These are phyloP conservation scores for Dinoponera quadriceps DNA, from an alignment of 1,140 invertebrate species.

Conservation along the genomic window DNA sequence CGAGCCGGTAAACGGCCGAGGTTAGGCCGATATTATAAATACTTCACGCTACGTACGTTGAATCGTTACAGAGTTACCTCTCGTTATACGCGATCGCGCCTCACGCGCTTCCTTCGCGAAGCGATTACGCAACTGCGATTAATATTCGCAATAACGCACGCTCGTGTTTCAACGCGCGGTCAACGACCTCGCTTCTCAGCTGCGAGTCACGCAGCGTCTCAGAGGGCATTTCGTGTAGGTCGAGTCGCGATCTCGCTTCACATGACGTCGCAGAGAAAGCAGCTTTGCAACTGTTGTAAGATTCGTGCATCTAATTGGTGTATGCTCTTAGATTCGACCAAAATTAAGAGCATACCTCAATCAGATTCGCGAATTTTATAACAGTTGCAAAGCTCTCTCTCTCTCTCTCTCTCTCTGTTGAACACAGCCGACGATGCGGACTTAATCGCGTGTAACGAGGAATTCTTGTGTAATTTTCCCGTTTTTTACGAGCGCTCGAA, in stretches of 20 bases:
- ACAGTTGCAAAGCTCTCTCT: too few relatives aligned
- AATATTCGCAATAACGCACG: constrained; percentile 21
- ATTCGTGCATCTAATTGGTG: too few relatives aligned
- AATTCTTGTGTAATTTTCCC: constrained; percentile 24
- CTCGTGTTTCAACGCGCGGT: background rate
- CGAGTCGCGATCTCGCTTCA: background rate
- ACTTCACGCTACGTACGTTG: constrained; percentile 12
- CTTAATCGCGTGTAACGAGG: constrained; percentile 22
- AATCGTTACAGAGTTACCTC: constrained; percentile 3
- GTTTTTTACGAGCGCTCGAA: constrained; percentile 15
- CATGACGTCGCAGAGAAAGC: too few relatives aligned
- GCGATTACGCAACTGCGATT: constrained; percentile 26
- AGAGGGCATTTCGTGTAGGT: background rate
- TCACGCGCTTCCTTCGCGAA: background rate
- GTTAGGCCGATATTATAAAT: constrained; percentile 46
- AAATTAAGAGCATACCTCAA: too few relatives aligned
- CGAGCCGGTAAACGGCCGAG: background rate
- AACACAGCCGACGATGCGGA: too few relatives aligned
- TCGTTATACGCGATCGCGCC: constrained; percentile 24
- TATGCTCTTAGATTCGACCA: too few relatives aligned
- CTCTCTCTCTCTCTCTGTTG: too few relatives aligned
- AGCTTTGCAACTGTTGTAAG: too few relatives aligned
- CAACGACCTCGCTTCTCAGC: background rate
- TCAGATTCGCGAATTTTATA: too few relatives aligned
- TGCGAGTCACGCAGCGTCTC: background rate